These are phyloP conservation scores for Pogonocherus hispidulus DNA, from an alignment of 2,888 invertebrate species.

Conservation along the genomic window DNA sequence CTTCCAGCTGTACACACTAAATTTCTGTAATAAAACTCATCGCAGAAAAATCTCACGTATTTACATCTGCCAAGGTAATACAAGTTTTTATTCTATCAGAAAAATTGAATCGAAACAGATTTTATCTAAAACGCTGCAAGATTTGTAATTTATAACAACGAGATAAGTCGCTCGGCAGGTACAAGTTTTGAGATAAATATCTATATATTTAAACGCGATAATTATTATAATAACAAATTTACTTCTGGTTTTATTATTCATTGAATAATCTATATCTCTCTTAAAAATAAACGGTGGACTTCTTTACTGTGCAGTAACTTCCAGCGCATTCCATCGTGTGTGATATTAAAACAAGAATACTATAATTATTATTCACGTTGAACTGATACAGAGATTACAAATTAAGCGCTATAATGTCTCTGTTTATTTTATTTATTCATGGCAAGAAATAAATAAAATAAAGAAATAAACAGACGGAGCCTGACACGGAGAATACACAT, in stretches of 20 bases:
- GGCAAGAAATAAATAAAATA: too few species aligned
- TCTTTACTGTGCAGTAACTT: conserved; percentile 8
- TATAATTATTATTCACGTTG: neutral
- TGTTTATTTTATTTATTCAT: too few species aligned
- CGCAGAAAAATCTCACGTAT: neutral
- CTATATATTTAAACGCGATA: conserved; percentile 49
- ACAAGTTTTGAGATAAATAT: conserved; percentile 35
- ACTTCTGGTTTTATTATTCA: conserved; percentile 38
- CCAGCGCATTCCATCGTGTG: neutral
- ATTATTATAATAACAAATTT: conserved; percentile 46
- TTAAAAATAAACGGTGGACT: conserved; percentile 17
- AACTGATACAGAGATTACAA: neutral
- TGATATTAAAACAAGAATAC: neutral
- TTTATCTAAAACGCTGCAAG: conserved; percentile 34
- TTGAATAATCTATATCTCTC: conserved; percentile 30
- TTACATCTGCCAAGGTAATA: neutral
- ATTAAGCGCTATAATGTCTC: too few species aligned
- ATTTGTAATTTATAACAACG: conserved; percentile 29
- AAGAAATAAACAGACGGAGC: too few species aligned
- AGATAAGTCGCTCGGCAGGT: conserved; percentile 36
- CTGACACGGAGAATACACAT: too few species aligned
- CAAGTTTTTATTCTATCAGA: neutral
- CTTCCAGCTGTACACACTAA: too few species aligned
- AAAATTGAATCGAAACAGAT: conserved; percentile 16
- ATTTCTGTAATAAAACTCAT: too few species aligned